Evolutionary conservation across 2,888 invertebrate species (phyloP), one percentile per base, ranked within the genome.

Genomic region (Portevinia maculata): DNA sequence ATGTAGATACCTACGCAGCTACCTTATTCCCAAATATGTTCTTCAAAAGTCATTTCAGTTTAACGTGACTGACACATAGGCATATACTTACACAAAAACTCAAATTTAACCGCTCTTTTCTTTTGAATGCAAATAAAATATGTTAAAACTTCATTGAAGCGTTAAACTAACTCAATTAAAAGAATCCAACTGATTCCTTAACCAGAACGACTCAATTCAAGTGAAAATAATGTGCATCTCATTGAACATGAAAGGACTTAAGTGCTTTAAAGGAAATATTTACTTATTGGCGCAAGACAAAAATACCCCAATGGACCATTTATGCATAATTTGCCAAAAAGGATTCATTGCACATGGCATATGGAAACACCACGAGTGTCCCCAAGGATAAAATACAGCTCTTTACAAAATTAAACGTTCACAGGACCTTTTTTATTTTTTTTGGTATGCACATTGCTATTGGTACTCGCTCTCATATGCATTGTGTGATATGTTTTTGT

Each of bases 161-260:
- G 60, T 52, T 67, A 83, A 83, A 73, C 83, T 83, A 83, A 83
- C 78, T 83, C 60, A 78, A 83, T 83, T 83, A 83, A 83, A 83
- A 15, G 65, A 73, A 83, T 83, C 53, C 78, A 7, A 41, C 15
- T 3, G 34, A 37, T 44, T 62, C 37, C 52, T 39, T 34, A 75
- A 79, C 37, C 39, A 69, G 30, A 46, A 17, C 50, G 41, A 11
- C 65, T 78, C 78, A 59, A 44, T 41, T 44, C 39, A 78, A 73
- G 53, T 60, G 70, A 46, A 76, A 76, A 76, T n/a, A 15, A 17
- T 39, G 24, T 55, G 67, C 55, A 75, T 44, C 34, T 62, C 57
- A 75, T 46, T 67, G 4, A 48, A 76, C 78, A 34, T 30, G 39
- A 73, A 74, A 46, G 19, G 46, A 15, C 3, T 30, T 9, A 3